These are phyloP conservation scores for Mesocentrotus franciscanus DNA, from an alignment of 53 echinoderm and acorn worm species.

Conservation along the genomic window DNA sequence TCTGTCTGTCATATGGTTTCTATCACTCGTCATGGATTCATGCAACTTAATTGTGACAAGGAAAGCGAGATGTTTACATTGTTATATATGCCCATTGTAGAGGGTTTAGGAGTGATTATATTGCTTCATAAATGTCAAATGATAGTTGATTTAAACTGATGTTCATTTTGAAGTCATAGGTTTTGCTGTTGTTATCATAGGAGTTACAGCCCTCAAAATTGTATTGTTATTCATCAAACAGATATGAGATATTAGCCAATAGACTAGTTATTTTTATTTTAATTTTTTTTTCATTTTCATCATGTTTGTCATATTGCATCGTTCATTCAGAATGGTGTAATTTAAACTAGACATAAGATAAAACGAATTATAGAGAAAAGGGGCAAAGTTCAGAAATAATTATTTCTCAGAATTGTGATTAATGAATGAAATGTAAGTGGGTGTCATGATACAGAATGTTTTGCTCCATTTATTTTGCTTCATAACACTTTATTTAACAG, in stretches of 20 bases:
- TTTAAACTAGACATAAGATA: not conserved
- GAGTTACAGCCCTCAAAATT: not conserved
- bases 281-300: too few relatives aligned
- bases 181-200: not conserved
- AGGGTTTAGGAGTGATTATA: not conserved
- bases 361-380: not conserved
- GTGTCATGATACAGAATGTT: not conserved
- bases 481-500: not conserved
- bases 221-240: not conserved
- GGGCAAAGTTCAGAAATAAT: not conserved
- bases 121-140: conserved; percentile 37
- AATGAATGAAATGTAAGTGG: not conserved
- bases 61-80: not conserved
- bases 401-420: not conserved
- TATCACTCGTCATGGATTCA: not conserved
- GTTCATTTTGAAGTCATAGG: not conserved
- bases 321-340: not conserved
- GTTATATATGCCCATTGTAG: not conserved
- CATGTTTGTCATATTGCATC: not conserved
- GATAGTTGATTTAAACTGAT: conserved; percentile 1
- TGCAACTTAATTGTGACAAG: not conserved
- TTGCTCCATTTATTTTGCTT: not conserved
- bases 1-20: not conserved
- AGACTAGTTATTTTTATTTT: not conserved
- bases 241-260: not conserved